Conservation (phyloP, 2,113 vertebrate genomes). For the Centropus bengalensis region DNA sequence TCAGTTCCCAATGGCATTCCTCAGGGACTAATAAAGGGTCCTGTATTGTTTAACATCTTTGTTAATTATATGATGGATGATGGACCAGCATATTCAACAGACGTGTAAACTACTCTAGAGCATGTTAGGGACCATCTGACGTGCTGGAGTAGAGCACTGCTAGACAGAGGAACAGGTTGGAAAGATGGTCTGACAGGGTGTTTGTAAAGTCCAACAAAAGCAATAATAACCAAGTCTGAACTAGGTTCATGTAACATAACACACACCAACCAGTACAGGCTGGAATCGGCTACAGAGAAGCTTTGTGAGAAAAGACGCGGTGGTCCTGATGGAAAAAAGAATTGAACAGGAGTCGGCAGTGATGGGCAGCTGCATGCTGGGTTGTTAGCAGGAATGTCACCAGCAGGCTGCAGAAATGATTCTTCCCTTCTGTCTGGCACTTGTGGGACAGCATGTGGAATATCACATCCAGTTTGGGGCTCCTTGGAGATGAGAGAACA, state of each 20-base stretch:
- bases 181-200: not conserved
- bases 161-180: not conserved
- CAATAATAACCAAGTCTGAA: not conserved
- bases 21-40: not conserved
- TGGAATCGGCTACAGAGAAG: not conserved
- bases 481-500: not conserved
- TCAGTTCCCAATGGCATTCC: not conserved
- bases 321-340: no score
- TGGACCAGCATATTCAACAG: not conserved
- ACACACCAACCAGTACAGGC: not conserved
- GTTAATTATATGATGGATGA: not conserved
- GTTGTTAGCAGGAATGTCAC: not conserved
- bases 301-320: accelerated
- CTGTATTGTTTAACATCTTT: not conserved
- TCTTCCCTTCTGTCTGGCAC: not conserved
- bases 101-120: not conserved
- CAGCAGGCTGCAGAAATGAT: not conserved
- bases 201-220: not conserved
- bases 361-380: not conserved
- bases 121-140: not conserved
- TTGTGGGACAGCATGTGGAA: not conserved
- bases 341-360: not conserved
- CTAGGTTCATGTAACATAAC: not conserved
- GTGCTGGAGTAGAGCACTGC: accelerated
- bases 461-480: not conserved